Evolutionary conservation across 2,113 vertebrate genomes (phyloP).

Genomic region (Amazona guildingii): DNA sequence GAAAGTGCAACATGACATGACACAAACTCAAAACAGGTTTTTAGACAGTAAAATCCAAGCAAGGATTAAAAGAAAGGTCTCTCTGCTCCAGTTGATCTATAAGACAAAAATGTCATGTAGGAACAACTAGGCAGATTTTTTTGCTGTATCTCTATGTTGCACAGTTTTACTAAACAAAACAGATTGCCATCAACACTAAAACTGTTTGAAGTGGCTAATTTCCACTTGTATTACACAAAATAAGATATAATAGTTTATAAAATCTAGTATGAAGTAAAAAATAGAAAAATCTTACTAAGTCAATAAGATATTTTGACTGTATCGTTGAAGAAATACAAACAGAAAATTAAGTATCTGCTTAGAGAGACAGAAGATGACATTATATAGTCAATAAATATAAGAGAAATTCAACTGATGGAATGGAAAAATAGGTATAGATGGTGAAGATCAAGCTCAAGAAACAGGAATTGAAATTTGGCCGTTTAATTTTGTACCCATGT

Average conservation of each 20-base stretch:
- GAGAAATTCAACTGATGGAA: not conserved
- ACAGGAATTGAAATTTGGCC: not conserved
- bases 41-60: not conserved
- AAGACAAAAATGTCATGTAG: not conserved
- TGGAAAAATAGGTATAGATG: not conserved
- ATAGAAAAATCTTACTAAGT: not conserved
- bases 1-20: not conserved
- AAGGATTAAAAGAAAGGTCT: not conserved
- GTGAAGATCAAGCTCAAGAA: not conserved
- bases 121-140: not conserved
- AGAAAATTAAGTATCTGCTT: not conserved
- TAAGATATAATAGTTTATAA: not conserved
- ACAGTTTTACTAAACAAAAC: not conserved
- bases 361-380: not conserved
- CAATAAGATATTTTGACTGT: not conserved
- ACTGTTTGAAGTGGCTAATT: not conserved
- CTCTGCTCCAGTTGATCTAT: not conserved
- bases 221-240: not conserved
- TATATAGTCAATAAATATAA: not conserved
- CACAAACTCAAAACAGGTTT: not conserved
- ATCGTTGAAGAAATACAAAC: not conserved
- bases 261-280: not conserved
- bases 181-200: not conserved
- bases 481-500: rapidly evolving
- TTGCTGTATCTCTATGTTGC: not conserved